Evolutionary conservation across 2,888 invertebrate species (phyloP).

Genomic region (Mantis religiosa): DNA sequence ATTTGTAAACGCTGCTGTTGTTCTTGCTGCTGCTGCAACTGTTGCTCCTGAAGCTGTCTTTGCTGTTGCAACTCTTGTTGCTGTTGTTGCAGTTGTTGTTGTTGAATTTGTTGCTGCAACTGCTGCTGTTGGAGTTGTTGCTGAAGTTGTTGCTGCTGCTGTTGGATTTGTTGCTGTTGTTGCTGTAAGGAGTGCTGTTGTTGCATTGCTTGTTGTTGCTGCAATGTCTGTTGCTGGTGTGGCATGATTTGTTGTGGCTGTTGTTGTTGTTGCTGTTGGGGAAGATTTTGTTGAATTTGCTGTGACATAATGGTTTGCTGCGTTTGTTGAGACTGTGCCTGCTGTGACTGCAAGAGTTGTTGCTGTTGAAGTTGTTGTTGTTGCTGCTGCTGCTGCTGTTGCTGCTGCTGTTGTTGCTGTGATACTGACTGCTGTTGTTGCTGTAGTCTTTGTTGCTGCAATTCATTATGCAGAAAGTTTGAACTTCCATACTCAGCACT

Average conservation of each 20-base stretch:
- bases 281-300: slow-evolving; percentile 24
- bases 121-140: slow-evolving; percentile 22
- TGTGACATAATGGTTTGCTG: slow-evolving; percentile 34
- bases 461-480: slow-evolving; percentile 23
- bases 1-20: slow-evolving; percentile 21
- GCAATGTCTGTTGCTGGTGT: slow-evolving; percentile 28
- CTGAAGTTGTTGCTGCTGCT: slow-evolving; percentile 26
- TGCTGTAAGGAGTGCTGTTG: neutral
- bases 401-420: slow-evolving; percentile 7
- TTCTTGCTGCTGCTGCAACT: slow-evolving; percentile 30
- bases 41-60: slow-evolving; percentile 16
- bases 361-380: neutral
- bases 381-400: neutral
- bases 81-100: slow-evolving; percentile 24
- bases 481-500: slow-evolving; percentile 21
- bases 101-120: slow-evolving; percentile 32
- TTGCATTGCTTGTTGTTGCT: slow-evolving; percentile 8
- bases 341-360: neutral
- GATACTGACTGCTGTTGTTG: neutral
- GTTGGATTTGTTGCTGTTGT: neutral
- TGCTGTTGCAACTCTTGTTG: slow-evolving; percentile 23
- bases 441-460: slow-evolving; percentile 2
- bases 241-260: neutral
- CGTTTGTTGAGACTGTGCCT: neutral
- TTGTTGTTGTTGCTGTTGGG: slow-evolving; percentile 23